phyloP scores from a whole-genome alignment of 2,797 vertebrate genomes.

The Sciaenops ocellatus region DNA sequence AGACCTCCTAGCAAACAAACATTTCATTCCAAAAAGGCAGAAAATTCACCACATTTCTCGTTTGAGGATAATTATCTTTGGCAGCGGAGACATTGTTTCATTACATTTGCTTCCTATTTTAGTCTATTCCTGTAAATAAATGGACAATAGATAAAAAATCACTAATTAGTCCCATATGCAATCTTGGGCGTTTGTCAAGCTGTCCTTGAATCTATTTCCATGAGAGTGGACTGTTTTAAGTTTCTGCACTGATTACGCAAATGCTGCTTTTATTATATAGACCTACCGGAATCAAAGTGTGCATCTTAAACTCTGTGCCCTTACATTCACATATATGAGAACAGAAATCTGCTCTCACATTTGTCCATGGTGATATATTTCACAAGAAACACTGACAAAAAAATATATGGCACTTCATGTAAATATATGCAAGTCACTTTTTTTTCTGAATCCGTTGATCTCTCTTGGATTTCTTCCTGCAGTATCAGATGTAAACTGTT shows the following conservation, averaged over 20 bases:
- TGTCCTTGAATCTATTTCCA: constrained; percentile 52
- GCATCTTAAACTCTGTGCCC: constrained; percentile 7
- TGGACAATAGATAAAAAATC: constrained; percentile 33
- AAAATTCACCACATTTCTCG: constrained; percentile 87
- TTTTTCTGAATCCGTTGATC: constrained; percentile 1
- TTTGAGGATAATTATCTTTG: constrained; percentile 90
- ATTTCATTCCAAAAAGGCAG: constrained; percentile 86
- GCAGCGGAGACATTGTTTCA: constrained; percentile 86
- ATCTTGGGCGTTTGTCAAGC: constrained; percentile 44
- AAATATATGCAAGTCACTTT: constrained; percentile 25
- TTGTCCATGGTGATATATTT: constrained; percentile 8
- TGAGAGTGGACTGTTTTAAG: constrained; percentile 21
- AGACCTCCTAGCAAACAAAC: constrained; percentile 87
- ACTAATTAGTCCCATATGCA: constrained; percentile 67
- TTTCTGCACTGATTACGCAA: constrained; percentile 31
- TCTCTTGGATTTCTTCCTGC: constrained; percentile 14
- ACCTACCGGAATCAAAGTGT: constrained; percentile 1
- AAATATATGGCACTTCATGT: constrained; percentile 4
- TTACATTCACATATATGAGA: constrained; percentile 32
- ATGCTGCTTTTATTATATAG: constrained; percentile 14
- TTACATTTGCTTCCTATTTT: constrained; percentile 53
- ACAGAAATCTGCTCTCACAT: constrained; percentile 24
- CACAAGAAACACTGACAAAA: constrained; percentile 17
- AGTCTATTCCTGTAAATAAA: constrained; percentile 62
- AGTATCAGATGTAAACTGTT: constrained; percentile 26